phyloP scores from a whole-genome alignment of 2,888 invertebrate genomes.

The Aradus depressus region DNA sequence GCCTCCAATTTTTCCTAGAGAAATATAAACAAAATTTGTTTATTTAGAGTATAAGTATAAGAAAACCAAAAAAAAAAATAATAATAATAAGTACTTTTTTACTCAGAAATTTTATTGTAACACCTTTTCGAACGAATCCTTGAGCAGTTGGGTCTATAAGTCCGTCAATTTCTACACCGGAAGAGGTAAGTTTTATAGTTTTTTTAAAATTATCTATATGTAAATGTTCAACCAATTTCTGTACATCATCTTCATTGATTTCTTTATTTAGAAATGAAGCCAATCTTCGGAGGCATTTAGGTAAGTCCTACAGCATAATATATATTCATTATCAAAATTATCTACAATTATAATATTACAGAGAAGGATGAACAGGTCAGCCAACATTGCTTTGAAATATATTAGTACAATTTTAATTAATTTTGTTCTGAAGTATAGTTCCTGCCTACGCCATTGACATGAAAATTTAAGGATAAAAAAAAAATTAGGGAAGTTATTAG shows the following conservation, averaged over 20 bases:
- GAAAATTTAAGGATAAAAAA: too few relatives aligned
- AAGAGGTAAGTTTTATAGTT: conserved; percentile 52
- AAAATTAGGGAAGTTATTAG: too few relatives aligned
- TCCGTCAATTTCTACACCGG: conserved; percentile 46
- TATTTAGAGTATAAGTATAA: neutral
- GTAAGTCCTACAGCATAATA: conserved; percentile 6
- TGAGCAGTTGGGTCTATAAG: conserved; percentile 47
- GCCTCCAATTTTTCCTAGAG: conserved; percentile 18
- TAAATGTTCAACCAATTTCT: conserved; percentile 54
- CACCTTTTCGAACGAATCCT: conserved; percentile 56
- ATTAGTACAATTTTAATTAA: too few relatives aligned
- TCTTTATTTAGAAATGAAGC: conserved; percentile 49
- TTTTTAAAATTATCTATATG: conserved; percentile 68
- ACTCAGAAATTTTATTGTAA: conserved; percentile 31
- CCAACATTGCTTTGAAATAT: too few relatives aligned
- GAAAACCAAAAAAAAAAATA: neutral
- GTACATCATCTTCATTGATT: conserved; percentile 47
- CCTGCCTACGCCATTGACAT: too few relatives aligned
- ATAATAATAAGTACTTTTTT: neutral
- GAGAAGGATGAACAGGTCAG: too few relatives aligned
- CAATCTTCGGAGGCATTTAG: conserved; percentile 41
- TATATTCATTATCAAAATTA: neutral
- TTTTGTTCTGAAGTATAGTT: too few relatives aligned
- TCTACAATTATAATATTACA: too few relatives aligned
- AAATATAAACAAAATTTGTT: neutral